phyloP scores from a whole-genome alignment of 30 jellyfish, hydroid and myxozoan species.

The Aurelia aurita region DNA sequence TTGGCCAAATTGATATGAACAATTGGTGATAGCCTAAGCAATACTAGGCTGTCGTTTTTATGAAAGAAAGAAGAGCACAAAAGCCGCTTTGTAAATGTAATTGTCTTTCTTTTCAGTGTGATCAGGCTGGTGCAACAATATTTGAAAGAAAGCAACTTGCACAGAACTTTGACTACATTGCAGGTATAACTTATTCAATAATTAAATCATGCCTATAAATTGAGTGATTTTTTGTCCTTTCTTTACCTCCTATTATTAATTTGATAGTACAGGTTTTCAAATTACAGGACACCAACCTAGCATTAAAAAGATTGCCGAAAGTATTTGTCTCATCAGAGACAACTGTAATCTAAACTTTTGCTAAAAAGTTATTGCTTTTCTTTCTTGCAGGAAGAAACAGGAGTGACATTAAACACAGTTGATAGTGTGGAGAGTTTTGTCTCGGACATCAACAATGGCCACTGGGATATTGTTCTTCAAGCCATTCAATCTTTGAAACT shows the following conservation, averaged over 20 bases:
- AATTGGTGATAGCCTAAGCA: not conserved
- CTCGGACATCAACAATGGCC: constrained; percentile 94
- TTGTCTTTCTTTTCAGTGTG: constrained; percentile 62
- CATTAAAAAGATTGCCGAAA: no score
- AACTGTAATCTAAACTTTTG: not conserved
- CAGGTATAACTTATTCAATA: constrained; percentile 66
- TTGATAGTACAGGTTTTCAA: no score
- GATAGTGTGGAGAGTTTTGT: constrained; percentile 93
- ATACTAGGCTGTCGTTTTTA: not conserved
- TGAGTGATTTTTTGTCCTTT: not conserved
- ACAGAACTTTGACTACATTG: constrained; percentile 80
- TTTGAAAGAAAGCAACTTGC: constrained; percentile 85
- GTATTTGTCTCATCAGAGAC: no score
- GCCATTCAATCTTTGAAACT: constrained; percentile 88
- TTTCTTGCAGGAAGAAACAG: constrained; percentile 85
- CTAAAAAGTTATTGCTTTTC: not conserved
- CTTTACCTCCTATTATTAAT: no score
- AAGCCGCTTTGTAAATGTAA: not conserved
- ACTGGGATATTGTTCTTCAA: constrained; percentile 96
- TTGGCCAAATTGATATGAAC: no score
- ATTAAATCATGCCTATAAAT: not conserved
- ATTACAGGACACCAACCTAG: no score
- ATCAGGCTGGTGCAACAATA: constrained; percentile 87
- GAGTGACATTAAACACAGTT: constrained; percentile 88
- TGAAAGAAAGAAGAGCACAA: not conserved